Base-by-base conservation (phyloP, 2,888 invertebrate genomes). In the Mesoligia furuncula region DNA sequence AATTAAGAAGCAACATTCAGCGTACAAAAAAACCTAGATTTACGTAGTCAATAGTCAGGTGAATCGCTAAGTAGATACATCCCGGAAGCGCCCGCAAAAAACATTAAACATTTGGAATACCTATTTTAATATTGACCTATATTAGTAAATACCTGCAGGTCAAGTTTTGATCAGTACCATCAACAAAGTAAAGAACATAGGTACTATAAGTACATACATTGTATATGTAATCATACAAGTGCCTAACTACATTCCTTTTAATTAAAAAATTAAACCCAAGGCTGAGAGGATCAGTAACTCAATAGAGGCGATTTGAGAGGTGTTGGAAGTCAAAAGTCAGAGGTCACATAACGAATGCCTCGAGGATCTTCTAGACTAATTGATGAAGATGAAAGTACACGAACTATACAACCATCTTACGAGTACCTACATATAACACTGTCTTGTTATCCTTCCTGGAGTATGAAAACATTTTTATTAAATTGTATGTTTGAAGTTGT, bases 311-410 rank as follows among this genome's bases (percentile, higher is more conserved):
- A 90, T 87, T 90, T 87, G 81, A 89, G 88, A 90, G 89, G 89
- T 90, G 90, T 91, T 89, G 81, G 86, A 87, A 90, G 92, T 92
- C 93, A 94, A 89, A 90, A 88, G 91, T 81, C 91, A 92, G 86
- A 91, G 93, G 92, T 93, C 93, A 91, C 86, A 70, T 79, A 81
- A 86, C 83, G 87, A 84, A 87, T 86, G 84, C 81, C 84, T 84
- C 75, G 77, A 77, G 83, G 80, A 81, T 80, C 85, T 84, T 70
- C 67, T 76, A 76, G 73, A 73, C 71, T 80, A 87, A 87, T 87
- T 88, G 76, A 85, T 80, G 82, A 88, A 87, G 73, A 85, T 80
- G 82, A 88, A 87, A 88, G 87, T 80, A 87, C 73, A 68, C 48
- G 48, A 64, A 69, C 39, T 17, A 57, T 48, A 31, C 45, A 73